These are phyloP conservation scores for Threskiornis aethiopicus DNA, from an alignment of 2,797 vertebrate species.

Conservation along the genomic window DNA sequence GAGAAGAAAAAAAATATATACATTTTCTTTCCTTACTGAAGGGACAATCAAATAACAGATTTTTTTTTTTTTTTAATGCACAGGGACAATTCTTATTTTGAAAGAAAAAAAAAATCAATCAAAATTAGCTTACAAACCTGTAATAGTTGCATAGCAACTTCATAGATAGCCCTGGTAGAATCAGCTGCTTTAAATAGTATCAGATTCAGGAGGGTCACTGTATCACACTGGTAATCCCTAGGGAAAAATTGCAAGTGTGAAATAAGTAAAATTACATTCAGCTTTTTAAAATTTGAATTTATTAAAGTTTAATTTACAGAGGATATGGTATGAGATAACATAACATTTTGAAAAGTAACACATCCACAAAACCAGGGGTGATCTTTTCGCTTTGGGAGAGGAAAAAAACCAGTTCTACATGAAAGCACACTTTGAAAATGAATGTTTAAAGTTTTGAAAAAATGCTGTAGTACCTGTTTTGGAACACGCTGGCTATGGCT, in stretches of 20 bases:
- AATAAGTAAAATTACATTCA: neutral
- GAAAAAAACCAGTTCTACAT: neutral
- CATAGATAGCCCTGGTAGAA: conserved; percentile 95
- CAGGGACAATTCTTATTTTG: neutral
- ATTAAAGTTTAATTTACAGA: neutral
- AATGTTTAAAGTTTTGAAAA: neutral
- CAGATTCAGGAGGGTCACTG: conserved; percentile 97
- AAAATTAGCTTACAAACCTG: conserved; percentile 82
- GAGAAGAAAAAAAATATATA: neutral
- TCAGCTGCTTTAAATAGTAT: conserved; percentile 98
- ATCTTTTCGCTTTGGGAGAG: neutral
- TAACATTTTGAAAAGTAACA: neutral
- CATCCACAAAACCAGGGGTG: neutral
- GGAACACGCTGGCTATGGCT: conserved; percentile 96
- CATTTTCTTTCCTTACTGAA: neutral
- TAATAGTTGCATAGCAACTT: conserved; percentile 97
- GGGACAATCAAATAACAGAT: neutral
- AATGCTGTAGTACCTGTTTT: conserved; percentile 86
- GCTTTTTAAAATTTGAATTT: neutral
- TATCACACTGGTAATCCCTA: conserved; percentile 99
- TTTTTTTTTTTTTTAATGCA: neutral
- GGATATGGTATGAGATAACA: neutral
- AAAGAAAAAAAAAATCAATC: neutral
- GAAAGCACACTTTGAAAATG: neutral
- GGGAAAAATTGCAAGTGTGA: conserved; percentile 29